Evolutionary conservation across 1,140 invertebrate species (phyloP).

Genomic region (Latrodectus geometricus): DNA sequence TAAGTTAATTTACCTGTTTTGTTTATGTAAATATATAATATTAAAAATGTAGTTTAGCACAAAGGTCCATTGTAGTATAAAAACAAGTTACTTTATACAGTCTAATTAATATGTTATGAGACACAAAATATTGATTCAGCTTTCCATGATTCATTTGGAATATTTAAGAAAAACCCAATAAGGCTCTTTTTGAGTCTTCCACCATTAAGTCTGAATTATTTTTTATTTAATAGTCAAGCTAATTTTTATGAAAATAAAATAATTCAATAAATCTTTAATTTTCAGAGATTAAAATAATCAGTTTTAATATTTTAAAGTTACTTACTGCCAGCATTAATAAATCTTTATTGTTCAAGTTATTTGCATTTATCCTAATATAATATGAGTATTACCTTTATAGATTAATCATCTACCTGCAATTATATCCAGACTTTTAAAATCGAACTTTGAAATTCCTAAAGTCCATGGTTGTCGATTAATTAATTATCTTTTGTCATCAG

Average conservation of each 20-base stretch:
- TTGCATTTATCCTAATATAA: background rate
- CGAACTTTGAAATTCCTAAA: conserved; percentile 19
- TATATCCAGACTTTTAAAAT: conserved; percentile 27
- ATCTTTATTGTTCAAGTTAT: background rate
- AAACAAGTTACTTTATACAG: too few species aligned
- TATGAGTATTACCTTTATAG: conserved; percentile 4
- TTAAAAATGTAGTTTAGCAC: too few species aligned
- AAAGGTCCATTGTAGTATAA: too few species aligned
- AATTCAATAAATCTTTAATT: background rate
- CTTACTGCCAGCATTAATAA: background rate
- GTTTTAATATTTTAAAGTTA: background rate
- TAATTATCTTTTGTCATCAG: conserved; percentile 15
- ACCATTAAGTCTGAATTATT: too few species aligned
- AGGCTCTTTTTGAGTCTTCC: too few species aligned
- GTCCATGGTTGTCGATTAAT: conserved; percentile 15
- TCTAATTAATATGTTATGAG: too few species aligned
- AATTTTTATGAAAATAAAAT: background rate
- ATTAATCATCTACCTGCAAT: conserved; percentile 26
- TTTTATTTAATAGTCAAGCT: background rate
- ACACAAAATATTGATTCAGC: too few species aligned
- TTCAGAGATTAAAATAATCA: background rate
- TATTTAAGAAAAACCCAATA: too few species aligned
- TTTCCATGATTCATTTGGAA: too few species aligned
- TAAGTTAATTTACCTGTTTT: background rate
- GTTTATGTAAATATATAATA: too few species aligned